These are phyloP conservation scores for Magallana ariakensis DNA, from an alignment of 1,140 invertebrate genomes.

Conservation along the genomic window DNA sequence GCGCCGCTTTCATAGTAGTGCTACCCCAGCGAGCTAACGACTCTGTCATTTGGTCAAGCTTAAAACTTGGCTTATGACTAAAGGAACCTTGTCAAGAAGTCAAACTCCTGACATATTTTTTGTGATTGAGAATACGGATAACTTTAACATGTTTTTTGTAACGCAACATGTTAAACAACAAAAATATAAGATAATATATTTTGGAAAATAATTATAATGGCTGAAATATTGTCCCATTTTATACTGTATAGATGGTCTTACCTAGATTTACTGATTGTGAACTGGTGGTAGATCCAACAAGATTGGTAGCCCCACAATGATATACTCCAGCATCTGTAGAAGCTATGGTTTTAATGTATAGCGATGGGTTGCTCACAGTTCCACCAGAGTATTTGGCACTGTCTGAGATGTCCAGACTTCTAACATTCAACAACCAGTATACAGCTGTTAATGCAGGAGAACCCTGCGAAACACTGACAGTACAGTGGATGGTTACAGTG, in stretches of 20 bases:
- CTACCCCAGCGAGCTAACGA: too few relatives aligned
- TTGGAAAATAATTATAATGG: too few relatives aligned
- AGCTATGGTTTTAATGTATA: constrained; percentile 36
- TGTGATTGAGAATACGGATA: too few relatives aligned
- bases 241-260: background rate
- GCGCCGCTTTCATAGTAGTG: too few relatives aligned
- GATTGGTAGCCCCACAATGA: constrained; percentile 38
- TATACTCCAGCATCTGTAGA: constrained; percentile 32
- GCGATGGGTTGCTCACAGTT: constrained; percentile 19
- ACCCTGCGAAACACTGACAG: background rate
- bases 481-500: constrained; percentile 34
- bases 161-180: too few relatives aligned
- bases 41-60: too few relatives aligned
- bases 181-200: too few relatives aligned
- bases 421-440: constrained; percentile 21
- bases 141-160: too few relatives aligned
- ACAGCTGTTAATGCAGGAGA: constrained; percentile 40
- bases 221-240: too few relatives aligned
- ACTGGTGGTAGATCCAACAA: constrained; percentile 41
- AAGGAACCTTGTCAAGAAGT: too few relatives aligned
- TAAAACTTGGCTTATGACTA: too few relatives aligned
- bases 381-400: constrained; percentile 34
- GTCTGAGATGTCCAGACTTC: background rate
- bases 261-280: constrained; percentile 17
- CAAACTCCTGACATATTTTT: too few relatives aligned